Base-by-base conservation (phyloP, 2,113 vertebrate genomes). In the Acinonyx jubatus region DNA sequence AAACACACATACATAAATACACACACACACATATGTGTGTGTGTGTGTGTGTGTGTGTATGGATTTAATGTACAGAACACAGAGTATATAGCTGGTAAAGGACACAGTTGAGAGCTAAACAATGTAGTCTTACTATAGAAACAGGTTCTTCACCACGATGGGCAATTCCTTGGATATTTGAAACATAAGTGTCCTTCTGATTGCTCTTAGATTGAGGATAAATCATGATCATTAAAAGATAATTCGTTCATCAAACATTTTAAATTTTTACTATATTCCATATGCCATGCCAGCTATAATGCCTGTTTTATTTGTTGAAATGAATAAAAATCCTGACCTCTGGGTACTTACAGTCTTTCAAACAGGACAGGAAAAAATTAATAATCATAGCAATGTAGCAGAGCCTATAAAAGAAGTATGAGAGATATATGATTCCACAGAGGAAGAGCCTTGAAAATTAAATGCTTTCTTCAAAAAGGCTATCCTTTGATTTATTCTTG, bases 1-100 rank as follows among this genome's bases (percentile, higher is more conserved):
- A 41, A 1, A 41, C n/a, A 41, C 7, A 41, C 1, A 45, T 7
- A 45, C 1, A 45, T 5, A 41, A 1, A 41, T 1, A 6, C 45
- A 45, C 45, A 45, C 7, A 45, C 45, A 45, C 1, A 45, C 8
- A 45, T 45, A 8, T 45, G 0, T 45, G 45, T 45, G 45, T 45
- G 45, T 45, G 45, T 7, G 41, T 45, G 41, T 45, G 45, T 45
- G 1, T 45, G 0, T 45, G 0, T 45, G 0, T 45, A 57, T 61
- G 57, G 57, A 61, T 61, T 61, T 61, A 21, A 61, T 61, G 23
- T 61, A 23, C 19, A 61, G 57, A 63, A 61, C 23, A 8, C 19
- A 61, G 57, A 63, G 55, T 87, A 74, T 19, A 19, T 8, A 73
- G 85, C 33, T 65, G n/a, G 19, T 73, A 29, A 89, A 83, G 33